Base-by-base conservation (phyloP, 2,113 vertebrate genomes). In the Acinonyx jubatus region DNA sequence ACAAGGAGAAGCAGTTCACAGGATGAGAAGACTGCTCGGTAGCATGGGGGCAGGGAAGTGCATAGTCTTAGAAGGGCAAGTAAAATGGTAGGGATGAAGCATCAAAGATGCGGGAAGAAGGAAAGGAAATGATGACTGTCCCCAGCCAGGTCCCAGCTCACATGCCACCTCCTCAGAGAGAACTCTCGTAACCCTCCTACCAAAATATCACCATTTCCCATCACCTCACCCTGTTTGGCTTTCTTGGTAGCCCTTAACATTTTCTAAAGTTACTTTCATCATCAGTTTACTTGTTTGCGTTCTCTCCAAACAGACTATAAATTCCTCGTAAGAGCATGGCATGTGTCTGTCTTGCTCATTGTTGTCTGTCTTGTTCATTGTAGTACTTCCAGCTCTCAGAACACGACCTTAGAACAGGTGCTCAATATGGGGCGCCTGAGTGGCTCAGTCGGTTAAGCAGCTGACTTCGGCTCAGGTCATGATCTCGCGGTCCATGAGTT, bases 181-280 rank as follows among this genome's bases (percentile, higher is more conserved):
- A 27, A 15, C 50, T 78, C 48, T 38, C 8, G 71, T 76, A 16
- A 93, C 36, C 25, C 69, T n/a, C n/a, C 52, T 66, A 78, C 50
- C 41, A 69, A 85, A 97, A 57, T 52, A 68, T 4, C 10, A 4
- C 71, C 13, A 36, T 87, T 83, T 86, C 78, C 81, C 52, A 21
- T 41, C 36, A 57, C 14, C 27, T 41, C 19, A 27, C 69, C 27
- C n/a, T 71, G 11, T 41, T 86, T 87, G 68, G 19, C 7, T 88
- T 94, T 76, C 55, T 73, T 50, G 10, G 4, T 29, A 76, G 68
- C 79, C 76, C 61, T 89, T 81, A 80, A 68, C 79, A 50, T 63
- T 63, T 33, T 92, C 33, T 48, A 69, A 83, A 45, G 29, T 73
- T 71, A 69, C 21, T 48, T n/a, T 89, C 14, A 45, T 61, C 45